A percentile compares a stretch with the other conserved stretches of the same genome.
These are phyloP conservation scores for Hymenochirus boettgeri DNA, from an alignment of 2,113 vertebrate species.

Conservation along the genomic window DNA sequence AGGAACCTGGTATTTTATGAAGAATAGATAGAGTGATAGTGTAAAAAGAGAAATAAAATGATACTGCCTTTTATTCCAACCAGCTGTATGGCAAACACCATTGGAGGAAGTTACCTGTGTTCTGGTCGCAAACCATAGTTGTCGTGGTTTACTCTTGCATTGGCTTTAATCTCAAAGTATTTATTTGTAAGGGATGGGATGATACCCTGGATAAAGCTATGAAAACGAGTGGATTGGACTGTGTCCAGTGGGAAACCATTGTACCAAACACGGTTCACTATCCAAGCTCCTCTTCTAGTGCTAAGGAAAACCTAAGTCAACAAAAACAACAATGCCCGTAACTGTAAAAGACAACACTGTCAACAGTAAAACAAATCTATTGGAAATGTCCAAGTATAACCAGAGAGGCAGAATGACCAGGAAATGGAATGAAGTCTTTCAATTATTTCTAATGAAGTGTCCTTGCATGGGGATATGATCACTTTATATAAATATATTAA, in stretches of 20 bases:
- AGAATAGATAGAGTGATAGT: not conserved
- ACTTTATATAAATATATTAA: too few relatives aligned
- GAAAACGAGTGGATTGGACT: constrained; percentile 48
- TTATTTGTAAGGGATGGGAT: constrained; percentile 49
- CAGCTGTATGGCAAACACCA: not conserved
- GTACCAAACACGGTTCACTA: constrained; percentile 56
- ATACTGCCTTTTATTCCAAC: not conserved
- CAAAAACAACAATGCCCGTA: not conserved
- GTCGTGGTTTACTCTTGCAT: constrained; percentile 61
- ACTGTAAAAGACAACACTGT: too few relatives aligned
- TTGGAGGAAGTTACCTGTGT: constrained; percentile 55
- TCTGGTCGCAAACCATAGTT: constrained; percentile 64
- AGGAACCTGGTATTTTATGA: constrained; percentile 47
- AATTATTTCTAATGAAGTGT: too few relatives aligned
- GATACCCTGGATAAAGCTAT: constrained; percentile 21
- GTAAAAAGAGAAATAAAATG: not conserved
- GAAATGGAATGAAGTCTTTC: too few relatives aligned
- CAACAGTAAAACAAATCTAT: too few relatives aligned
- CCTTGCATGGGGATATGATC: too few relatives aligned
- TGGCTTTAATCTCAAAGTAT: constrained; percentile 54
- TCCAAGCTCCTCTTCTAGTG: constrained; percentile 67
- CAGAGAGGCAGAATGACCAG: too few relatives aligned
- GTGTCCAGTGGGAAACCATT: constrained; percentile 66
- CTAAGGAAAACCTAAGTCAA: constrained; percentile 68
- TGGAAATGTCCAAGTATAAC: too few relatives aligned